A percentile compares a stretch with the other conserved stretches of the same genome.
Evolutionary conservation across 2,888 invertebrate species (phyloP).

Genomic region (Camponotus fellah): DNA sequence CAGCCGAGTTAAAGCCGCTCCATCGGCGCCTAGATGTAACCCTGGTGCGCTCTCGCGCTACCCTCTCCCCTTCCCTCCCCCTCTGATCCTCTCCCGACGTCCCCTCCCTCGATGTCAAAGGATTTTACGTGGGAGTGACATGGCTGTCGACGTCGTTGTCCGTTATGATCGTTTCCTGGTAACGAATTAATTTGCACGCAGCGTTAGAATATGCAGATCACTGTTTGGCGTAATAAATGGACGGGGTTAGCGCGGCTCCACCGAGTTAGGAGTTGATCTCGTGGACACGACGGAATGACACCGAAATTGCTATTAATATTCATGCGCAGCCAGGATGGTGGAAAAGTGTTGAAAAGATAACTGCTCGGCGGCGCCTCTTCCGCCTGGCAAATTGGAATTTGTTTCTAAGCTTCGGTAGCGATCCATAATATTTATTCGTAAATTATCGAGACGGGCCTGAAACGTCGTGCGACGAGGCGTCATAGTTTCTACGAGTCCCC

Average conservation of each 20-base stretch:
- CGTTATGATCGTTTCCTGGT: conserved; percentile 51
- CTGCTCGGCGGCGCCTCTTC: background rate
- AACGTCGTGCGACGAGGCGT: no score
- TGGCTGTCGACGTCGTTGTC: conserved; percentile 50
- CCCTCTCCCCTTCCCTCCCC: background rate
- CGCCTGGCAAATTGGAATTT: conserved; percentile 31
- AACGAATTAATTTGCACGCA: conserved; percentile 58
- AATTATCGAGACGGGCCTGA: background rate
- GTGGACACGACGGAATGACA: conserved; percentile 52
- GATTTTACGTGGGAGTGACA: conserved; percentile 50
- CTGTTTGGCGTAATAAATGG: conserved; percentile 54
- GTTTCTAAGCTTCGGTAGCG: background rate
- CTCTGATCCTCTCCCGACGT: background rate
- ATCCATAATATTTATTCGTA: conserved; percentile 27
- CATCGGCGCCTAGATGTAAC: conserved; percentile 37
- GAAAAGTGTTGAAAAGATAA: conserved; percentile 48
- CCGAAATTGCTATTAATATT: conserved; percentile 43
- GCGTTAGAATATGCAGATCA: conserved; percentile 60
- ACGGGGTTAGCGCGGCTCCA: conserved; percentile 47
- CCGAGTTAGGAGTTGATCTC: conserved; percentile 52
- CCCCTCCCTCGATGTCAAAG: conserved; percentile 11
- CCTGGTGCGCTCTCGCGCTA: conserved; percentile 5
- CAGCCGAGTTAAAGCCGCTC: conserved; percentile 57
- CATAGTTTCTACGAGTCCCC: background rate
- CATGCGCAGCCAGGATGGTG: conserved; percentile 42